phyloP scores from a whole-genome alignment of 2,113 vertebrate genomes.

The Silurus asotus region DNA sequence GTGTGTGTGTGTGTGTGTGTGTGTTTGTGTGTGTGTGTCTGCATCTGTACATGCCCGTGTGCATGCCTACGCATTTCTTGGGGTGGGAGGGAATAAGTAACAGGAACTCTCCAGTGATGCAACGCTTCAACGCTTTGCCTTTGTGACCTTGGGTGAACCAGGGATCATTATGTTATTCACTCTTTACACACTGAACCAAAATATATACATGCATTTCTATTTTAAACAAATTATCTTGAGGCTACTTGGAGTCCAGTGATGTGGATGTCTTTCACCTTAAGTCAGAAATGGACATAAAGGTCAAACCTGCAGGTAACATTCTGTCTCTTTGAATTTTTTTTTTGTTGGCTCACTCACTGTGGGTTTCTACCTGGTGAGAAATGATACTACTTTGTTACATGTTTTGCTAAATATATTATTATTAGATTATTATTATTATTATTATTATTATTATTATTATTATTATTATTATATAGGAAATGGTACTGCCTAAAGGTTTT shows the following conservation, averaged over 20 bases:
- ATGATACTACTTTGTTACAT: not conserved
- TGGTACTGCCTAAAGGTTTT: not conserved
- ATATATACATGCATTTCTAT: not conserved
- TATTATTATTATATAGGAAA: no score
- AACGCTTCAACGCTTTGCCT: not conserved
- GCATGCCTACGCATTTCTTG: not conserved
- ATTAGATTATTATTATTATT: no score
- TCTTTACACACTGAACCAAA: constrained; percentile 1
- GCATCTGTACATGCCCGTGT: not conserved
- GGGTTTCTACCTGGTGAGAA: not conserved
- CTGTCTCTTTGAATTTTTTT: not conserved
- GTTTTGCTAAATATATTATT: no score
- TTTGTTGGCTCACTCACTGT: not conserved
- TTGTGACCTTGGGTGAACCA: constrained; percentile 33
- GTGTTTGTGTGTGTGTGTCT: constrained; percentile 7
- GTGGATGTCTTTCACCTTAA: not conserved
- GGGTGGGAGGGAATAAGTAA: constrained; percentile 36
- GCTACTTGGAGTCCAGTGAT: constrained; percentile 19
- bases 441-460: no score
- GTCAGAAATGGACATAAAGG: constrained; percentile 44
- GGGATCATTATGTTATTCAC: constrained; percentile 38
- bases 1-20: constrained; percentile 16
- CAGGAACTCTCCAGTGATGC: constrained; percentile 38
- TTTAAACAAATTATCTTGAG: constrained; percentile 16
- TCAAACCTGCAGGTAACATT: constrained; percentile 54